Evolutionary conservation across 2,797 vertebrate genomes (phyloP), one percentile per base, ranked within the genome.

Genomic region (Cephalopachus bancanus): DNA sequence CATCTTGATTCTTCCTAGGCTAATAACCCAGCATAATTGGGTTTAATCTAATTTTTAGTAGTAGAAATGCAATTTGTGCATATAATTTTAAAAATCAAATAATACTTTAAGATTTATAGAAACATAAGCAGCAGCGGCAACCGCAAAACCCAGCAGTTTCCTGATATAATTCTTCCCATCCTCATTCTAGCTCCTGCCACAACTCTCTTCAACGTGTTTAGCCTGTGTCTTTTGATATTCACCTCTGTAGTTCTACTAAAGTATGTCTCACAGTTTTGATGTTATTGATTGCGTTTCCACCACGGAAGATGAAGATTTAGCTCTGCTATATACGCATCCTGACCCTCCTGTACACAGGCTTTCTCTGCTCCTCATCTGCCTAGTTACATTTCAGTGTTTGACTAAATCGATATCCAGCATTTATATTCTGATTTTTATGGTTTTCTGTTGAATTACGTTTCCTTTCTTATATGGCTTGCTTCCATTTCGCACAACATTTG

Each of bases 391-490:
- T 93, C 30, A 93, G 53, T 55, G 75, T 89, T 85, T 86, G 8
- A 16, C 17, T 53, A 51, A 90, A 11, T 92, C 24, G 87, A 7
- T 88, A 37, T 10, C 57, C 20, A 78, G 17, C 14, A 37, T 84
- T 96, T 92, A 87, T 24, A 96, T 81, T 78, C 71, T 59, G 86
- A 80, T 92, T 57, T 94, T 55, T 55, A 80, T 80, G 65, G 10
- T 67, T 93, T 76, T 17, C 53, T 71, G 33, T 11, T 83, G 26
- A 28, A 72, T 79, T 81, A 55, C 49, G 28, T 64, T 62, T 83
- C 55, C 60, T 85, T 86, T 93, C n/a, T 62, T 62, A 91, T 87
- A 53, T 15, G 20, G n/a, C 20, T 62, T 64, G 67, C 80, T 89
- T 92, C 84, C 65, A 86, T 71, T 88, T 96, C 88, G 10, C 16